Conservation (phyloP, 2,797 vertebrate genomes). For the Clarias fuscus region DNA sequence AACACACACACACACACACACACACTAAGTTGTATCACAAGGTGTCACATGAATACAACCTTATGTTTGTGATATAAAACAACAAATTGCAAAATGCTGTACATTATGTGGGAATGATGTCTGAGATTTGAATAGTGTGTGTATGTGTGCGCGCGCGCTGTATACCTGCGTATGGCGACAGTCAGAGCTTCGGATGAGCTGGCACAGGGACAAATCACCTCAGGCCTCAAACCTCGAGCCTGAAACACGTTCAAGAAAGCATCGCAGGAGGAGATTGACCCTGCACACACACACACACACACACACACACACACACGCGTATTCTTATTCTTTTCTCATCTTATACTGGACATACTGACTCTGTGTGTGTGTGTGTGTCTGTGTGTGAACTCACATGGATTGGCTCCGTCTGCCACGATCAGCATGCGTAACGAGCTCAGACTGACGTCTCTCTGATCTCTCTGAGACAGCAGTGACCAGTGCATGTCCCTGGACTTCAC, state of each 20-base stretch:
- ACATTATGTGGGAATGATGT: not conserved
- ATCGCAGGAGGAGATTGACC: conserved; percentile 97
- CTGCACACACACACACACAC: conserved; percentile 64
- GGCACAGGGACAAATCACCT: conserved; percentile 95
- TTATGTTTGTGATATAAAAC: not conserved
- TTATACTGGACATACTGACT: not conserved
- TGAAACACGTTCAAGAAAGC: conserved; percentile 98
- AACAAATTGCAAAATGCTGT: not conserved
- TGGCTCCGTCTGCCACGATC: conserved; percentile 92
- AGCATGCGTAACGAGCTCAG: conserved; percentile 92
- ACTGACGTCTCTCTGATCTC: conserved; percentile 91
- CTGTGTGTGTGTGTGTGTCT: conserved; percentile 1
- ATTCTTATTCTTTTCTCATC: not conserved
- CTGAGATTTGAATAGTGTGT: not conserved
- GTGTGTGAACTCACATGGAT: conserved; percentile 85
- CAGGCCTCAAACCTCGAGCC: conserved; percentile 88
- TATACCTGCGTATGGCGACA: conserved; percentile 91
- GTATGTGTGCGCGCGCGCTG: not conserved
- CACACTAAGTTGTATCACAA: not conserved
- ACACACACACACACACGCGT: conserved; percentile 6
- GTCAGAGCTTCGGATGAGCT: conserved; percentile 91
- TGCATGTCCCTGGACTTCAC: conserved; percentile 99
- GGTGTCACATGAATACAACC: not conserved
- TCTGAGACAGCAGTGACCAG: conserved; percentile 95
- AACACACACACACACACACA: too few species aligned